phyloP scores from a whole-genome alignment of 2,797 vertebrate species.

The Parambassis ranga region DNA sequence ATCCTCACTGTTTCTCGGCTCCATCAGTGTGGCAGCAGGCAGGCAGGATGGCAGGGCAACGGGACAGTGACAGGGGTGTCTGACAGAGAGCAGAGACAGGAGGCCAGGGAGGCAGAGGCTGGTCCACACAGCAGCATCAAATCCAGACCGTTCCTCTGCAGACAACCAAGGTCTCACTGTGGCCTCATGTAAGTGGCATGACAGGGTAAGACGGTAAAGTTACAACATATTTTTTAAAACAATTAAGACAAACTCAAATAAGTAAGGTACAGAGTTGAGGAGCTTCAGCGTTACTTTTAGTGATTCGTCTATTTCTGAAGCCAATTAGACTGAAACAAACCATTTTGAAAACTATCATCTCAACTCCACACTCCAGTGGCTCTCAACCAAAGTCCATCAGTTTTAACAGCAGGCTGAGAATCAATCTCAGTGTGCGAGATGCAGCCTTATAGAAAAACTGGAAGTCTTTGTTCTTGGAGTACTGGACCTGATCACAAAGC shows the following conservation, averaged over 20 bases:
- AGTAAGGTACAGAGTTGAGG: background rate
- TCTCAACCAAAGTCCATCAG: conserved; percentile 35
- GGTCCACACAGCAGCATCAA: background rate
- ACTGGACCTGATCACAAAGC: conserved; percentile 56
- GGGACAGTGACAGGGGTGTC: conserved; percentile 46
- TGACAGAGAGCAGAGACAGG: conserved; percentile 51
- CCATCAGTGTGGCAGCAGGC: conserved; percentile 49
- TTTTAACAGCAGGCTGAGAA: conserved; percentile 25
- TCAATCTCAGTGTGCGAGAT: conserved; percentile 34
- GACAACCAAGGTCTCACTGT: background rate
- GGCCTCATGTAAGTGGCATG: background rate
- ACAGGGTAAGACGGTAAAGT: background rate
- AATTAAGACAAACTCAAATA: background rate
- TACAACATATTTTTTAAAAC: background rate
- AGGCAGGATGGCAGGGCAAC: conserved; percentile 45
- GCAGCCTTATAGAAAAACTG: conserved; percentile 24
- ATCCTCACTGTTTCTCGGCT: conserved; percentile 44
- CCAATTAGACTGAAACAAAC: conserved; percentile 18
- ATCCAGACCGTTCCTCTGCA: conserved; percentile 9
- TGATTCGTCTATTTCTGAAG: conserved; percentile 35
- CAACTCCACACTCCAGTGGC: conserved; percentile 17
- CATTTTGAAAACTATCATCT: conserved; percentile 33
- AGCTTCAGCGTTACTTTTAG: conserved; percentile 1
- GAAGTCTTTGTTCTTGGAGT: conserved; percentile 34
- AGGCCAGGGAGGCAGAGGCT: conserved; percentile 21